Base-by-base conservation (phyloP, 2,113 vertebrate species). In the Cryptoleucopteryx plumbea region DNA sequence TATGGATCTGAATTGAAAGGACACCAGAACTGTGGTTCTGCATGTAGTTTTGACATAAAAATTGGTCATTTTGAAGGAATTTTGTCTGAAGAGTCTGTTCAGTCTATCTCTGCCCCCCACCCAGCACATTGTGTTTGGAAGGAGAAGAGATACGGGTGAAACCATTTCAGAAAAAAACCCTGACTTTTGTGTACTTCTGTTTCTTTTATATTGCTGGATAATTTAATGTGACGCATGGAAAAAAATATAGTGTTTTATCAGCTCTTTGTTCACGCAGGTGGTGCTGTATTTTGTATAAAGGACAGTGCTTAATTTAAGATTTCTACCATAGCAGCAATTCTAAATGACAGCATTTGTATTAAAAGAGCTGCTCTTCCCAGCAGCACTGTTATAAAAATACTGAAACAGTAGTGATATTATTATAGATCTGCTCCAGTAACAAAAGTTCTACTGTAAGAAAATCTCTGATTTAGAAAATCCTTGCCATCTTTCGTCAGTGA, bases 381-480 rank as follows among this genome's bases (percentile, higher is more conserved):
- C 83, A 96, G 94, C 75, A 79, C 78, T 81, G 83, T 88, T 95
- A 95, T n/a, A 97, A 96, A 96, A 96, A 97, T 94, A 95, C 90
- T 94, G 94, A 97, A 97, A 97, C 94, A 97, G 89, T 95, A 75
- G 93, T 96, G 95, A 93, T 97, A 96, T 97, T 96, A 96, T 96
- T 95, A 90, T 92, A 96, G 94, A 85, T 81, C 93, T 95, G 84
- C 73, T 92, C 80, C 88, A 86, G 55, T 65, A 94, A 94, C 95
- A 96, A 88, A 97, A 97, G 94, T 93, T 90, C 79, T 43, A 79
- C 90, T 94, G 86, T 94, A 94, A 87, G 93, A 92, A 96, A 96
- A 89, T 91, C 85, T 94, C 90, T 80, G 85, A 75, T 97, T 94
- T 95, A 94, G 93, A 93, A 93, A 93, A 77, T 59, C 63, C 87